Percentiles rank a stretch among this genome's conserved stretches.
These are phyloP conservation scores for Saccopteryx bilineata DNA, from an alignment of 2,113 vertebrate genomes.

Conservation along the genomic window DNA sequence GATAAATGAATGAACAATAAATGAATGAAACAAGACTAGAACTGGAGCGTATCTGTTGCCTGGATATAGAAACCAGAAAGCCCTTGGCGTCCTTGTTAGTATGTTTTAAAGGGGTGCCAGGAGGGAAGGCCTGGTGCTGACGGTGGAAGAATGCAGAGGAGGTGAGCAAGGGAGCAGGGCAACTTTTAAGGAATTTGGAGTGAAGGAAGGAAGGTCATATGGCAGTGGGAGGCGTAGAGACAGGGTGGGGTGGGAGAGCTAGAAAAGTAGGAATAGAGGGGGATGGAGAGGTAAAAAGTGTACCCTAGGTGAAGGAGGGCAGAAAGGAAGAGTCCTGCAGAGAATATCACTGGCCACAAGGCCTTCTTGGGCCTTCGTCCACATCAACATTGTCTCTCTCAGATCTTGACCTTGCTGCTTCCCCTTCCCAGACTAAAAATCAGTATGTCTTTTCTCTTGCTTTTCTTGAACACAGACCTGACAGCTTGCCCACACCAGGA, in stretches of 20 bases:
- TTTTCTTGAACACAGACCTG: background rate
- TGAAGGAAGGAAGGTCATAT: background rate
- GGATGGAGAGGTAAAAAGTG: too few relatives aligned
- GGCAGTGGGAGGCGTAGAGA: background rate
- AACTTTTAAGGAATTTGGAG: background rate
- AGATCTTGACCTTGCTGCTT: background rate
- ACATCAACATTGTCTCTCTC: background rate
- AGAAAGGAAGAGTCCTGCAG: background rate
- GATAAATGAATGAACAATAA: background rate
- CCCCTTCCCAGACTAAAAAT: conserved; percentile 14
- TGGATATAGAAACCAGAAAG: background rate
- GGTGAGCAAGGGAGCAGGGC: background rate
- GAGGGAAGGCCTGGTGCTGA: background rate
- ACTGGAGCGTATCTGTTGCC: background rate
- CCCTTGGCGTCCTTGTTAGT: background rate
- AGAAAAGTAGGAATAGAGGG: too few relatives aligned
- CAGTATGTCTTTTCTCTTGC: background rate
- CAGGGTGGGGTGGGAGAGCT: too few relatives aligned
- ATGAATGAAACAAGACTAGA: background rate
- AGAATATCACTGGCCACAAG: background rate
- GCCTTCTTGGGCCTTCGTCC: background rate
- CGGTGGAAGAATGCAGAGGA: background rate
- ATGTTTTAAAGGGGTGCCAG: background rate
- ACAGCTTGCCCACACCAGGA: background rate
- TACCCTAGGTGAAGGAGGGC: too few relatives aligned